phyloP scores from a whole-genome alignment of 30 jellyfish, hydroid and myxozoan genomes.

The Nemopilema nomurai region DNA sequence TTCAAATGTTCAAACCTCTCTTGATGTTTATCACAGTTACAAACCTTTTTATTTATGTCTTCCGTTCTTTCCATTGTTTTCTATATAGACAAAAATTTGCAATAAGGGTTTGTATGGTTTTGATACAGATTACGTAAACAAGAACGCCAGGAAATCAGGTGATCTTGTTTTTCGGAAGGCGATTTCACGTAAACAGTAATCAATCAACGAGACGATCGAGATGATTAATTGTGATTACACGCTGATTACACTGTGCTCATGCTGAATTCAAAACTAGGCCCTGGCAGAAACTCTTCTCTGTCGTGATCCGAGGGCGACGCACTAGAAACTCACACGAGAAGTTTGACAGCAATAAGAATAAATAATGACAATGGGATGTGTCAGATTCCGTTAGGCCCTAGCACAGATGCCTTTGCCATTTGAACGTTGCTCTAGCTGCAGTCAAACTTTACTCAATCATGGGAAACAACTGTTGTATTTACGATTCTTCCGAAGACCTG shows the following conservation, averaged over 20 bases:
- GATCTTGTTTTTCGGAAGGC: background rate
- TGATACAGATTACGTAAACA: background rate
- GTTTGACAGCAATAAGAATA: background rate
- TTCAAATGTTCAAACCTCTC: too few relatives aligned
- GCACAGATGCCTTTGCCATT: constrained; percentile 44
- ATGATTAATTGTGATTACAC: constrained; percentile 40
- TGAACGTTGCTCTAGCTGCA: constrained; percentile 34
- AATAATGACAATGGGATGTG: background rate
- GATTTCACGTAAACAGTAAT: background rate
- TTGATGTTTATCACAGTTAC: too few relatives aligned
- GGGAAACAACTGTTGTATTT: constrained; percentile 93
- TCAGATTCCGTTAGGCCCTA: constrained; percentile 14
- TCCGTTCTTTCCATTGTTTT: too few relatives aligned
- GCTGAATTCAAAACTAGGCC: constrained; percentile 33
- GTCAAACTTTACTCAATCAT: constrained; percentile 52
- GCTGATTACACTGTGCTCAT: constrained; percentile 43
- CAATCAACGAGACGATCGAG: background rate
- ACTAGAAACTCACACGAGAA: background rate
- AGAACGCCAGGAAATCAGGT: background rate
- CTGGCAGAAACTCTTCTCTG: background rate
- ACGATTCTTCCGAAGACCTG: constrained; percentile 83
- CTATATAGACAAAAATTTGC: background rate
- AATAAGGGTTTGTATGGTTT: too few relatives aligned
- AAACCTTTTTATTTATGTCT: too few relatives aligned
- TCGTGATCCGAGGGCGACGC: background rate